Conservation (phyloP, 2,797 vertebrate species). For the Acestrorhynchus altus region DNA sequence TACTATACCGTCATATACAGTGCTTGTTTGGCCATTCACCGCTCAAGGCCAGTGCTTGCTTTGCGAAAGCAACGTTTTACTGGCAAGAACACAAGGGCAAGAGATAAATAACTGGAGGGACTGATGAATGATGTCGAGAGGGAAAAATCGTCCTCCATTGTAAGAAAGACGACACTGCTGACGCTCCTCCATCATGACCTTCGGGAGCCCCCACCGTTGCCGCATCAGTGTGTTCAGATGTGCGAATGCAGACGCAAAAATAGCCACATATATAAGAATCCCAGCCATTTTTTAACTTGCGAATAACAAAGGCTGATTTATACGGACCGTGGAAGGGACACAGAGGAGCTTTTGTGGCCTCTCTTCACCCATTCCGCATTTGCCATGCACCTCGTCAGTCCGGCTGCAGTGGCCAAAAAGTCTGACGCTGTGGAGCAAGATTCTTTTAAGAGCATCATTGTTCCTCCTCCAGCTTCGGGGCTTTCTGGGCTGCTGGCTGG, state of each 20-base stretch:
- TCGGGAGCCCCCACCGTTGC: slow-evolving; percentile 41
- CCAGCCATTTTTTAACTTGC: slow-evolving; percentile 81
- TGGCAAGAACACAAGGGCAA: neutral
- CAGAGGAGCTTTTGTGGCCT: slow-evolving; percentile 89
- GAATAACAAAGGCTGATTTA: slow-evolving; percentile 94
- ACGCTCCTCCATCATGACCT: neutral
- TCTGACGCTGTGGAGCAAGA: slow-evolving; percentile 81
- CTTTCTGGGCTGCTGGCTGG: slow-evolving; percentile 78
- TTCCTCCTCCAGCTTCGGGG: slow-evolving; percentile 79
- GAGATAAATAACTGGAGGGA: neutral
- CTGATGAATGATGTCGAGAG: neutral
- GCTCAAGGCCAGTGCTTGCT: slow-evolving; percentile 24
- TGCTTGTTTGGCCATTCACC: slow-evolving; percentile 22
- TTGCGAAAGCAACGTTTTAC: slow-evolving; percentile 26
- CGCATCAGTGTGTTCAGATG: slow-evolving; percentile 35
- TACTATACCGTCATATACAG: neutral
- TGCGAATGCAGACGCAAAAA: slow-evolving; percentile 81
- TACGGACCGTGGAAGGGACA: slow-evolving; percentile 81
- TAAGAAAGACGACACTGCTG: neutral
- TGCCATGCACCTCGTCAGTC: slow-evolving; percentile 82
- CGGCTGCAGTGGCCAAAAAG: slow-evolving; percentile 87
- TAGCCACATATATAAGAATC: slow-evolving; percentile 92
- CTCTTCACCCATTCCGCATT: slow-evolving; percentile 57
- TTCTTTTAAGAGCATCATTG: slow-evolving; percentile 88
- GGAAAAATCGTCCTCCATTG: neutral